A percentile compares a stretch with the other conserved stretches of the same genome.
Conservation (phyloP, 2,113 vertebrate genomes). For the Cryptomyrus ogoouensis region DNA sequence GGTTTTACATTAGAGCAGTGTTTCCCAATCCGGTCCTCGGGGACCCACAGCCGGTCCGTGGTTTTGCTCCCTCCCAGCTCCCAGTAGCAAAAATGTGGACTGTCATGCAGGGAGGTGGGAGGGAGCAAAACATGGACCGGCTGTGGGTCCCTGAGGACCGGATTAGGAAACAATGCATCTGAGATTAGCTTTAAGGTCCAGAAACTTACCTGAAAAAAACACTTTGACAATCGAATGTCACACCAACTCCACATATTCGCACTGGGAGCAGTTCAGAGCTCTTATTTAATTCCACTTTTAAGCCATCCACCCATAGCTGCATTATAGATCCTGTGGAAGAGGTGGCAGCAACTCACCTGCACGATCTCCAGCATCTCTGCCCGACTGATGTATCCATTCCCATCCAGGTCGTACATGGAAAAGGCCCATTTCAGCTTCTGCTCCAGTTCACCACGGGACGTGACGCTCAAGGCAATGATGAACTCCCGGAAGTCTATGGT, state of each 20-base stretch:
- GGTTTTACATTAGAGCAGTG: background rate
- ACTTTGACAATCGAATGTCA: background rate
- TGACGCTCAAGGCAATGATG: constrained; percentile 66
- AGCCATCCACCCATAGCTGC: background rate
- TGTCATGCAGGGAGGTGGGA: background rate
- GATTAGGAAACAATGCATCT: background rate
- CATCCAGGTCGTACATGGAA: constrained; percentile 70
- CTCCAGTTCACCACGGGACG: constrained; percentile 63
- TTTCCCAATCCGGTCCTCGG: background rate
- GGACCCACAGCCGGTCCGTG: background rate
- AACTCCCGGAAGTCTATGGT: constrained; percentile 72
- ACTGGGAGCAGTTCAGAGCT: background rate
- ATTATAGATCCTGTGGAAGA: background rate
- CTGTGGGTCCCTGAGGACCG: background rate
- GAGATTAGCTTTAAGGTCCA: background rate
- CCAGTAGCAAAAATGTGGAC: background rate
- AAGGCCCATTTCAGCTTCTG: constrained; percentile 72
- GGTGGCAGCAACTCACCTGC: constrained; percentile 49
- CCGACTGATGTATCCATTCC: constrained; percentile 67
- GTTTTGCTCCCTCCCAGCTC: background rate
- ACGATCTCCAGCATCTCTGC: constrained; percentile 71
- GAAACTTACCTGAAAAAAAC: background rate
- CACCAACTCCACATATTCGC: background rate
- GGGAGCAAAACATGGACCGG: background rate
- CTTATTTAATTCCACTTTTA: background rate